Base-by-base conservation (phyloP, 2,113 vertebrate species). In the Stigmatopora argus region DNA sequence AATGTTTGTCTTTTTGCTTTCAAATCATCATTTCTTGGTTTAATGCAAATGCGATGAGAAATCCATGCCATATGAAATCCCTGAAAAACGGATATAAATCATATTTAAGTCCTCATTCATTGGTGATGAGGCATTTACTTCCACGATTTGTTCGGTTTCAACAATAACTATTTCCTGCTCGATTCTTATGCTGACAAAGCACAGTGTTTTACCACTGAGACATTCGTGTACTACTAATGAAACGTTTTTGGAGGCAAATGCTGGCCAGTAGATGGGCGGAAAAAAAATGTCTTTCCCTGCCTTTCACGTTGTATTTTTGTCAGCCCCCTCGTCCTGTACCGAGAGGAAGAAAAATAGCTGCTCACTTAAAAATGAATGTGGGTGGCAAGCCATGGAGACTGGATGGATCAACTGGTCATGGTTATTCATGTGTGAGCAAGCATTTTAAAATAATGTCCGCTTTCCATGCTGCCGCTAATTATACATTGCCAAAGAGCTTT, bases 311-410 rank as follows among this genome's bases (percentile, higher is more conserved):
- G 14, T 61, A 23, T 61, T 63, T 63, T 71, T 68, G 34, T 53
- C 48, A 35, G 66, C 74, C 74, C 71, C 73, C 68, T 79, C 74
- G 72, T 71, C 82, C 77, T 71, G 71, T 73, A 58, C 73, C 62
- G 51, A 67, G 70, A 62, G 72, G 68, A 65, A 77, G 66, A 75
- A 88, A 75, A 82, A 75, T 77, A 72, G 77, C 72, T 75, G 77
- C 82, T 81, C 75, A 67, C 76, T 77, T 78, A 65, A 83, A 79
- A 81, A 73, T 45, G 48, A 74, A 78, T 78, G 84, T 87, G 83
- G 88, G 88, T 56, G 85, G 83, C 68, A 65, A 70, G 75, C 78
- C 48, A 44, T 69, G 73, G 76, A 80, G 81, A 80, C 76, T 67
- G 72, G 71, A 78, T 67, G 72, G 71, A 78, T 78, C 74, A 70